Percentiles rank a stretch among this genome's conserved stretches.
Evolutionary conservation across 2,888 invertebrate species (phyloP).

Genomic region (Lapara coniferarum): DNA sequence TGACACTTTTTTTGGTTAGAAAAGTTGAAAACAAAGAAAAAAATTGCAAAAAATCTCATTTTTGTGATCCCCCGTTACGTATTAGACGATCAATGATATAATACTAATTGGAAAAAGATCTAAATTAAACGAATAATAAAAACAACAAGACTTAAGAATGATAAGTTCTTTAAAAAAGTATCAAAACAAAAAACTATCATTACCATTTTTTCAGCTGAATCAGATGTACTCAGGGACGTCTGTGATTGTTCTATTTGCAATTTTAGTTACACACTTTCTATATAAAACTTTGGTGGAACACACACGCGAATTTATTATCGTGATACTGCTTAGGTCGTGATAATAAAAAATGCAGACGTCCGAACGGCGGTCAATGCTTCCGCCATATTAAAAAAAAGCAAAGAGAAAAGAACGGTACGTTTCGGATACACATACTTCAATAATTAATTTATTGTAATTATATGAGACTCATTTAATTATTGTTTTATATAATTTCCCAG

Average conservation of each 20-base stretch:
- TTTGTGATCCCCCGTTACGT: slow-evolving; percentile 40
- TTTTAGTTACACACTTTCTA: slow-evolving; percentile 44
- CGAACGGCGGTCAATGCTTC: slow-evolving; percentile 80
- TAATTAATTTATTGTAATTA: background rate
- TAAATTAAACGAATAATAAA: slow-evolving; percentile 45
- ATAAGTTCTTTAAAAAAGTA: slow-evolving; percentile 81
- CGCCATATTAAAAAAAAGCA: slow-evolving; percentile 81
- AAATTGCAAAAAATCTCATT: slow-evolving; percentile 60
- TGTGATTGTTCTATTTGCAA: slow-evolving; percentile 34
- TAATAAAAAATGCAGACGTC: slow-evolving; percentile 70
- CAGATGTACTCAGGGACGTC: slow-evolving; percentile 43
- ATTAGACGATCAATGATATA: background rate
- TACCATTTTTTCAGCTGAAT: slow-evolving; percentile 78
- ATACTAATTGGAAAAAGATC: slow-evolving; percentile 23
- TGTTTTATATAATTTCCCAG: background rate
- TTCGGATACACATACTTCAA: slow-evolving; percentile 49
- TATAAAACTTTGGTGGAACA: slow-evolving; percentile 58
- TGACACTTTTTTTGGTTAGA: slow-evolving; percentile 81
- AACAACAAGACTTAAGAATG: slow-evolving; percentile 67
- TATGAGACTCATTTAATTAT: background rate
- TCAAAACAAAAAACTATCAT: slow-evolving; percentile 85
- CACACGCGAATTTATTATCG: slow-evolving; percentile 51
- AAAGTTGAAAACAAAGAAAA: slow-evolving; percentile 81
- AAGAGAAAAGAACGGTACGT: slow-evolving; percentile 63
- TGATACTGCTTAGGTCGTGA: slow-evolving; percentile 58